Conservation (phyloP, 2,797 vertebrate genomes). For the Serranus cabrilla region DNA sequence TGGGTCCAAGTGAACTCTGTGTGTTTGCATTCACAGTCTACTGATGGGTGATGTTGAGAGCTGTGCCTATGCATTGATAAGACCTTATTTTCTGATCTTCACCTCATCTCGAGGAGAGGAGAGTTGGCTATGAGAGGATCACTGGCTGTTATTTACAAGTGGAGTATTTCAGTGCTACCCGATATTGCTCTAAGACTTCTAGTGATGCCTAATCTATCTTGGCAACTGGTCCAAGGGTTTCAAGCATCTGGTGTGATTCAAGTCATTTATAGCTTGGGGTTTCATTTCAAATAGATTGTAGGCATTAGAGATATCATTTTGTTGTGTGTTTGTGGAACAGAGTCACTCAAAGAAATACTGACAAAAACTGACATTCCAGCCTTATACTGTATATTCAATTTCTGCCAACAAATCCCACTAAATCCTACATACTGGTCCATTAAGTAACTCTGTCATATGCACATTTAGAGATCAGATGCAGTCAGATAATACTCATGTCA, state of each 20-base stretch:
- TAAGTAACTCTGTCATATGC: background rate
- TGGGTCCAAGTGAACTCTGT: slow-evolving; percentile 24
- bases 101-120: background rate
- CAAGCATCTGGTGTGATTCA: background rate
- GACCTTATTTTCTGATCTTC: slow-evolving; percentile 41
- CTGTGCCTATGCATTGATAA: slow-evolving; percentile 56
- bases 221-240: background rate
- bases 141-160: slow-evolving; percentile 18
- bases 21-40: slow-evolving; percentile 21
- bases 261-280: background rate
- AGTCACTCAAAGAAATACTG: no score
- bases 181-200: background rate
- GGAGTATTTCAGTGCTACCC: background rate
- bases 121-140: slow-evolving; percentile 11
- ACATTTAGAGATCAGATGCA: background rate
- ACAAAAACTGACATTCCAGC: no score
- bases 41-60: slow-evolving; percentile 1
- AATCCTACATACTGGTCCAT: no score
- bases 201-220: background rate
- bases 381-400: no score
- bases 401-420: no score
- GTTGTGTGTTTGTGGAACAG: no score
- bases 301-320: background rate
- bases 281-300: background rate
- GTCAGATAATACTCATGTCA: background rate